Base-by-base conservation (phyloP, 2,888 invertebrate genomes). In the Cerastis rubricosa region DNA sequence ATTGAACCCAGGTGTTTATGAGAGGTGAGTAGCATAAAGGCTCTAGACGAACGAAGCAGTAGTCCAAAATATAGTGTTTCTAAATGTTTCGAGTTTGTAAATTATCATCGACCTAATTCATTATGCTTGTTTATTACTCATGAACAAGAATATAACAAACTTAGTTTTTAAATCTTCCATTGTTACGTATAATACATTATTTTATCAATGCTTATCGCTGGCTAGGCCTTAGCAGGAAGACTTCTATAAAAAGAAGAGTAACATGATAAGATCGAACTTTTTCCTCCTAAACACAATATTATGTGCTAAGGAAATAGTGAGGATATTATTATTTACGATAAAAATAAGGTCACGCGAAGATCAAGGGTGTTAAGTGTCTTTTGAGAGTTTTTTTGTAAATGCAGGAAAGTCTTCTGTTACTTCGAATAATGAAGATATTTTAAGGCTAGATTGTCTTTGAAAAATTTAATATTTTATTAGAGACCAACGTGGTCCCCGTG, bases 311-410 rank as follows among this genome's bases (percentile, higher is more conserved):
- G 29, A 57, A 76, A 76, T 65, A 40, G 25, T 22, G 25, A 75
- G 12, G 54, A 57, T n/a, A 22, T 76, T 49, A 49, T 49, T 65
- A 0, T 75, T 65, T 64, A 22, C 22, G 29, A 25, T 45, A 75
- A 47, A 74, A 54, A 63, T 67, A 43, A 57, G 70, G 47, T 35
- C 45, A 43, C n/a, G 17, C 17, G 17, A 29, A 57, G 8, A 51
- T 76, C 61, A 63, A 63, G 47, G n/a, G 77, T 76, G 29, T 59
- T 49, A 29, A 22, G 29, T 63, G 19, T 45, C 19, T 45, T 7
- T 57, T 43, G 17, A 17, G 17, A 59, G 19, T 57, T 45, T n/a
- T 67, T 35, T 35, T 64, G 29, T n/a, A n/a, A 64, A 17, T 8
- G 19, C 29, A 17, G 19, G 29, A 17, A 9, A 19, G 1, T 59